Conservation (phyloP, 2,113 vertebrate species). For the Misgurnus mizolepis region DNA sequence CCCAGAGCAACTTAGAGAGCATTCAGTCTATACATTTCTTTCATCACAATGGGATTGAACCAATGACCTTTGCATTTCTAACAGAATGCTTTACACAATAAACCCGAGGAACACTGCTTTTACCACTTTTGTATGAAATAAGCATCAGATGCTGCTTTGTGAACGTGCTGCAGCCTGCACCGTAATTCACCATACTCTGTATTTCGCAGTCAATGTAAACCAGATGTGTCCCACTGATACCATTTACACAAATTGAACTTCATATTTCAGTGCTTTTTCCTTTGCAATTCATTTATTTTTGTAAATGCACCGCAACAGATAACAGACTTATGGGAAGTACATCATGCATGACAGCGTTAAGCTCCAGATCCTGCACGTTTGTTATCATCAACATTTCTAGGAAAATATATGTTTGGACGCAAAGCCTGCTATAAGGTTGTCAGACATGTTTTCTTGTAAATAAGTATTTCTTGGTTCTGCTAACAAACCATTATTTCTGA, state of each 20-base stretch:
- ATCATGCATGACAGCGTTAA: not conserved
- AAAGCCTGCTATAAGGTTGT: too few species aligned
- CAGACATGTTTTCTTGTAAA: too few species aligned
- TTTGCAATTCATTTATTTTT: not conserved
- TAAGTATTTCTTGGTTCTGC: too few species aligned
- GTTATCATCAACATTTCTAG: not conserved
- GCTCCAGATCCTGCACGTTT: too few species aligned
- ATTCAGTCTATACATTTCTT: too few species aligned
- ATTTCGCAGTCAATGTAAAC: constrained; percentile 3
- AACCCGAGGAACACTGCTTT: not conserved
- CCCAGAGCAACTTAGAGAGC: too few species aligned
- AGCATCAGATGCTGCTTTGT: not conserved
- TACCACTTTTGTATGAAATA: constrained; percentile 1
- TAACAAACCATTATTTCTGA: too few species aligned
- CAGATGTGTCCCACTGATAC: constrained; percentile 1
- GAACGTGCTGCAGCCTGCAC: not conserved
- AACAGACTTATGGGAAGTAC: not conserved
- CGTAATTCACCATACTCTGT: not conserved
- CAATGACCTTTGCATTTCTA: too few species aligned
- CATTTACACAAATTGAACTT: not conserved
- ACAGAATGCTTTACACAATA: too few species aligned
- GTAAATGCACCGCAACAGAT: not conserved
- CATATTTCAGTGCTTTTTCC: not conserved
- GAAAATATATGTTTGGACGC: not conserved
- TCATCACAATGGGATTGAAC: too few species aligned